A percentile compares a stretch with the other conserved stretches of the same genome.
These are phyloP conservation scores for Corythornis vintsioides DNA, from an alignment of 2,113 vertebrate species.

Conservation along the genomic window DNA sequence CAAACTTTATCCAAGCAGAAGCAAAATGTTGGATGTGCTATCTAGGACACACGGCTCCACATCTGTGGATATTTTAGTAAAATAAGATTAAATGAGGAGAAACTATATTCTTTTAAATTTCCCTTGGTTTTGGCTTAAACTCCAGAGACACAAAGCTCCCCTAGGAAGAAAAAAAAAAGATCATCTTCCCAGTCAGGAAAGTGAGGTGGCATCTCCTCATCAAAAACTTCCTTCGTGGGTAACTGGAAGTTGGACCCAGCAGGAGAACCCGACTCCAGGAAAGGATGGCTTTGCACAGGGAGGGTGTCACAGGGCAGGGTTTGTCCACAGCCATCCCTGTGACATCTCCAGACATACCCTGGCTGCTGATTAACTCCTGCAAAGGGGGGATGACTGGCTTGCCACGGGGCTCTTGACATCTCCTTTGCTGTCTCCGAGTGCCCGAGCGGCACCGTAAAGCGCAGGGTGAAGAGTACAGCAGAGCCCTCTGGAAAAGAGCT, in stretches of 20 bases:
- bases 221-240: not conserved
- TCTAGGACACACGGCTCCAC: conserved; percentile 4
- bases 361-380: not conserved
- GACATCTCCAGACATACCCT: not conserved
- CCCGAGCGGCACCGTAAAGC: not conserved
- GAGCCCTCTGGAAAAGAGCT: not conserved
- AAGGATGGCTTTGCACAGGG: not conserved
- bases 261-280: not conserved
- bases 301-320: not conserved
- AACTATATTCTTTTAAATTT: not conserved
- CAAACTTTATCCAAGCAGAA: conserved; percentile 29
- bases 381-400: not conserved
- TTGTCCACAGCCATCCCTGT: not conserved
- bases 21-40: conserved; percentile 20
- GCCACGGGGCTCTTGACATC: not conserved
- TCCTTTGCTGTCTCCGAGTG: not conserved
- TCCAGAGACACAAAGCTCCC: not conserved
- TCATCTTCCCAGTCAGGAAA: not conserved
- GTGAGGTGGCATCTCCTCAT: not conserved
- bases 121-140: not conserved
- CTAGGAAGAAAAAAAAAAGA: not conserved
- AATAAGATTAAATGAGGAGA: conserved; percentile 21
- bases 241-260: not conserved
- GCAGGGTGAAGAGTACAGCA: not conserved
- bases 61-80: conserved; percentile 7